These are phyloP conservation scores for Leptodactylus fallax DNA, from an alignment of 2,797 vertebrate genomes.

Conservation along the genomic window DNA sequence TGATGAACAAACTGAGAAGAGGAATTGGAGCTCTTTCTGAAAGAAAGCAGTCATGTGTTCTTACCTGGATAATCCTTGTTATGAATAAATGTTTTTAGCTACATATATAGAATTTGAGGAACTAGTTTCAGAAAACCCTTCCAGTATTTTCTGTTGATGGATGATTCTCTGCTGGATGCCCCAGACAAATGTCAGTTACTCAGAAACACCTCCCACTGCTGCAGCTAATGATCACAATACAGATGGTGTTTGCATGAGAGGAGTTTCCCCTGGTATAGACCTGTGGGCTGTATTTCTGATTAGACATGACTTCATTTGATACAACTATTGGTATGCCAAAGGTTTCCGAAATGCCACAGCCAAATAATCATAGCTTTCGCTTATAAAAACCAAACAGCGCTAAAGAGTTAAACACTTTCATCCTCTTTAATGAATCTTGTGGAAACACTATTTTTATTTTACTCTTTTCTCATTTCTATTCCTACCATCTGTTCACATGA, in stretches of 20 bases:
- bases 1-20: no score
- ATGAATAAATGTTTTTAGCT: no score
- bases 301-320: conserved; percentile 35
- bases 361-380: conserved; percentile 11
- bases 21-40: no score
- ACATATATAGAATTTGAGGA: neutral
- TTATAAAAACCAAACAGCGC: neutral
- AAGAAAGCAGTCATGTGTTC: no score
- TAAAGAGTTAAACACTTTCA: conserved; percentile 31
- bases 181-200: conserved; percentile 65
- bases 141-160: conserved; percentile 17
- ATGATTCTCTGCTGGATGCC: conserved; percentile 67
- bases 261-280: conserved; percentile 67
- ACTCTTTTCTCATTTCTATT: neutral
- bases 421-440: conserved; percentile 17
- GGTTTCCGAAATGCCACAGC: neutral
- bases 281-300: conserved; percentile 33
- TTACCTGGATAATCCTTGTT: no score
- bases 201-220: conserved; percentile 70
- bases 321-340: conserved; percentile 34
- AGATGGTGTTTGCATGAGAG: conserved; percentile 70
- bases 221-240: conserved; percentile 71
- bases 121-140: conserved; percentile 65
- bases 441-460: conserved; percentile 38
- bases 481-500: conserved; percentile 44